A percentile compares a stretch with the other conserved stretches of the same genome.
These are phyloP conservation scores for Malacoraja senta DNA, from an alignment of 2,797 vertebrate genomes.

Conservation along the genomic window DNA sequence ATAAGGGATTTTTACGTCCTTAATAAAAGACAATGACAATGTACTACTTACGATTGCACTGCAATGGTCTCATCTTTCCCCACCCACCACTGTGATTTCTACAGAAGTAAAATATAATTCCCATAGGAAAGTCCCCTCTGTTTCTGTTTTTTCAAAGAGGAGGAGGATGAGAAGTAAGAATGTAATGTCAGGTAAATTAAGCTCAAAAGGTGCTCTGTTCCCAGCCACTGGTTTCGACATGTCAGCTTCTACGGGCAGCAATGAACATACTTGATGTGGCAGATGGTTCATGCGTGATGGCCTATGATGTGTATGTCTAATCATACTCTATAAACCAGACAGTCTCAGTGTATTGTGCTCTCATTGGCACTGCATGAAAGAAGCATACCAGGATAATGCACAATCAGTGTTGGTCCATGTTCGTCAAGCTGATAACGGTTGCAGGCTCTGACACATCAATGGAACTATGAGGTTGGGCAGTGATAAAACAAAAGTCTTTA, in stretches of 20 bases:
- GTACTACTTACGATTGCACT: background rate
- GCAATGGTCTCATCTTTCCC: background rate
- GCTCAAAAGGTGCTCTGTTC: background rate
- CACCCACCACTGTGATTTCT: background rate
- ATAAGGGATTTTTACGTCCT: background rate
- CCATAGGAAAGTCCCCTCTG: background rate
- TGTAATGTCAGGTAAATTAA: background rate
- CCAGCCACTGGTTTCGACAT: background rate
- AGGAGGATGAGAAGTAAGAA: background rate
- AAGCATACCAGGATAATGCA: background rate
- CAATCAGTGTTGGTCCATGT: background rate
- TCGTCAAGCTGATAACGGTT: background rate
- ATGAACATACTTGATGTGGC: background rate
- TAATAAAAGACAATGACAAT: background rate
- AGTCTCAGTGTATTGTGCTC: background rate
- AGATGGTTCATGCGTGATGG: background rate
- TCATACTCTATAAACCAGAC: background rate
- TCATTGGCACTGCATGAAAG: background rate
- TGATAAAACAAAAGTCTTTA: background rate
- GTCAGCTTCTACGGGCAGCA: background rate
- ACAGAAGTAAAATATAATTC: background rate
- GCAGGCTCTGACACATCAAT: background rate
- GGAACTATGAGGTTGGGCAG: background rate
- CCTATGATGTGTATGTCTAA: background rate
- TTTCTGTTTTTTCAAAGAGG: background rate